Evolutionary conservation across 2,113 vertebrate genomes (phyloP).

Genomic region (Balaeniceps rex): DNA sequence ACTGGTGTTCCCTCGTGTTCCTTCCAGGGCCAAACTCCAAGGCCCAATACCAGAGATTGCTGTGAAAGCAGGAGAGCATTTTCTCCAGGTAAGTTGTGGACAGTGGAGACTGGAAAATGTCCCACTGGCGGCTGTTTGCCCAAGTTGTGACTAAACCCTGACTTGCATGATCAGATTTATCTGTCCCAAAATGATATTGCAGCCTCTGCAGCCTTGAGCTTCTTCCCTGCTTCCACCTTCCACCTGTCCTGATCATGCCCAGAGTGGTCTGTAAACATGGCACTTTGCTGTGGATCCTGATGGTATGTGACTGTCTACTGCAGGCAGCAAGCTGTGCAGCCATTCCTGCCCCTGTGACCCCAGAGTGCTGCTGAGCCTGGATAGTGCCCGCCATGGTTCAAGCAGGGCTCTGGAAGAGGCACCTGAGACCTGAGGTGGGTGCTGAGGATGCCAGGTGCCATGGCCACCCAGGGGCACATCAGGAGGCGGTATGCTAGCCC

Average conservation of each 20-base stretch:
- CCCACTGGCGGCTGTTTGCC: background rate
- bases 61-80: background rate
- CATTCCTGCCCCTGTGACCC: background rate
- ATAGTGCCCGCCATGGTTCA: rapidly evolving
- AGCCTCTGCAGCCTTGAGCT: background rate
- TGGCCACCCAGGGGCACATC: too few species aligned
- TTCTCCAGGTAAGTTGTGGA: background rate
- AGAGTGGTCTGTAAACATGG: background rate
- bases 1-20: background rate
- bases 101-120: background rate
- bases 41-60: background rate
- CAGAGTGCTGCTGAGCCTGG: background rate
- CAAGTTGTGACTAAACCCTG: background rate
- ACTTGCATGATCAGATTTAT: background rate
- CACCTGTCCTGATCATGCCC: background rate
- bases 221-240: background rate
- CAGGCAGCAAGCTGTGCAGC: background rate
- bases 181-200: background rate
- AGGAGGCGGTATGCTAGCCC: background rate
- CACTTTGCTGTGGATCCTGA: background rate
- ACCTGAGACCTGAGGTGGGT: background rate
- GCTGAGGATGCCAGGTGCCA: background rate
- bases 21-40: background rate
- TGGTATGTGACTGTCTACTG: too few species aligned
- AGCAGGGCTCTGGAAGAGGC: background rate